Conservation (phyloP, 1,140 invertebrate species). For the Thalassaphorura encarpata region DNA sequence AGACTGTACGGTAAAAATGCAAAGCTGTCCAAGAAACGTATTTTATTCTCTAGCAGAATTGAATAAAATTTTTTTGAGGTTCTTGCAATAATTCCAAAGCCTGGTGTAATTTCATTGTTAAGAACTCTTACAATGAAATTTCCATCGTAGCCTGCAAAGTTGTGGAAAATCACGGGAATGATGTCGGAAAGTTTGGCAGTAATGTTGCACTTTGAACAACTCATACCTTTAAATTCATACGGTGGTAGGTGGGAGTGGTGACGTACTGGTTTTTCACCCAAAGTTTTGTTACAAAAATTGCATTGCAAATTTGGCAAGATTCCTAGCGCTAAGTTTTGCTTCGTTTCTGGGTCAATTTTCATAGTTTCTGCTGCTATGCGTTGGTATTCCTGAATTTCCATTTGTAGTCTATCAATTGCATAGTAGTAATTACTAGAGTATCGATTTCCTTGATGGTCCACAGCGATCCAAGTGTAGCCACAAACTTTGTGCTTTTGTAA, state of each 20-base stretch:
- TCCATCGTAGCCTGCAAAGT: not conserved
- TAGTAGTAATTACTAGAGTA: not conserved
- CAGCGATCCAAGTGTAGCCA: conserved; percentile 1
- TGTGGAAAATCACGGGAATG: not conserved
- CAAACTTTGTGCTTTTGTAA: conserved; percentile 7
- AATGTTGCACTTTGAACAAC: not conserved
- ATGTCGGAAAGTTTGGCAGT: not conserved
- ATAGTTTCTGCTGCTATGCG: not conserved
- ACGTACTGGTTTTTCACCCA: not conserved
- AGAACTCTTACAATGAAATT: not conserved
- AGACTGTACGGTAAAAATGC: not conserved
- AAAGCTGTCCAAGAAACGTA: not conserved
- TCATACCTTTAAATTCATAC: not conserved
- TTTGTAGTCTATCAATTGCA: not conserved
- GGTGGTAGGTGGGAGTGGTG: not conserved
- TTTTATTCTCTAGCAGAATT: not conserved
- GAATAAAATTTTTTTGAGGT: not conserved
- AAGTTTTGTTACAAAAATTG: conserved; percentile 7
- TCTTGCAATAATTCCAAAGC: not conserved
- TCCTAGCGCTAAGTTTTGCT: not conserved
- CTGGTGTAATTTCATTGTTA: not conserved
- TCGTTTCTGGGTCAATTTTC: not conserved
- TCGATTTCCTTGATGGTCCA: not conserved
- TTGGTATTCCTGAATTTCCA: not conserved
- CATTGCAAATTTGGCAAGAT: not conserved